Evolutionary conservation across 2,113 vertebrate species (phyloP).

Genomic region (Hippolais icterina): DNA sequence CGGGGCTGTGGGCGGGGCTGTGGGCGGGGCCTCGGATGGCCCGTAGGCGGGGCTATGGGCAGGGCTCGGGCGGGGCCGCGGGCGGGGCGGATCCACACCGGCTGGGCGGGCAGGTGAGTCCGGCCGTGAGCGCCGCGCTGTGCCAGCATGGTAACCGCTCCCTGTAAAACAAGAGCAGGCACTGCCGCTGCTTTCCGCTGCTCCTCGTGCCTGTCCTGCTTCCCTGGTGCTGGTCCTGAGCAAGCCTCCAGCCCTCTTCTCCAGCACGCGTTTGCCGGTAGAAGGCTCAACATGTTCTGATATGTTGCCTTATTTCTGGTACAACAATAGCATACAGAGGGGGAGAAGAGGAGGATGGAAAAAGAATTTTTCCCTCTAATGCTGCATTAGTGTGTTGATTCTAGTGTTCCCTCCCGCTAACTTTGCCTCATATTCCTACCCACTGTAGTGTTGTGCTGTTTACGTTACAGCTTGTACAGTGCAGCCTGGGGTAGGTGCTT

Average conservation of each 20-base stretch:
- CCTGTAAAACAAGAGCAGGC: not conserved
- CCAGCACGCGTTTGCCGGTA: not conserved
- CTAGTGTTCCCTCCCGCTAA: not conserved
- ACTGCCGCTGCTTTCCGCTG: not conserved
- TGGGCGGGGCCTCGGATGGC: not conserved
- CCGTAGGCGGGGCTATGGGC: not conserved
- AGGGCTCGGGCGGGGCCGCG: not conserved
- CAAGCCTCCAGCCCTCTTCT: not conserved
- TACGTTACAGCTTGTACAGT: not conserved
- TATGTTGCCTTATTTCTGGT: not conserved
- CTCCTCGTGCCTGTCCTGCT: not conserved
- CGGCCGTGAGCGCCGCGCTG: accelerated
- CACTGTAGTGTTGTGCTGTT: not conserved
- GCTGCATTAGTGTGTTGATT: not conserved
- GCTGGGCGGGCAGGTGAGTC: not conserved
- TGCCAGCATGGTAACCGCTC: accelerated
- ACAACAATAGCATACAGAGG: accelerated
- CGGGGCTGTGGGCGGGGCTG: not conserved
- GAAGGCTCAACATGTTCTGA: not conserved
- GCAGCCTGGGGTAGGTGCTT: not conserved
- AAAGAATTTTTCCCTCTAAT: not conserved
- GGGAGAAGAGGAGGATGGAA: not conserved
- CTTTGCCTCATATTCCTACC: not conserved
- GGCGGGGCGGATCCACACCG: too few species aligned
- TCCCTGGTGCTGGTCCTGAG: not conserved